phyloP scores from a whole-genome alignment of 1,140 invertebrate genomes.

The Drosophila obscura region DNA sequence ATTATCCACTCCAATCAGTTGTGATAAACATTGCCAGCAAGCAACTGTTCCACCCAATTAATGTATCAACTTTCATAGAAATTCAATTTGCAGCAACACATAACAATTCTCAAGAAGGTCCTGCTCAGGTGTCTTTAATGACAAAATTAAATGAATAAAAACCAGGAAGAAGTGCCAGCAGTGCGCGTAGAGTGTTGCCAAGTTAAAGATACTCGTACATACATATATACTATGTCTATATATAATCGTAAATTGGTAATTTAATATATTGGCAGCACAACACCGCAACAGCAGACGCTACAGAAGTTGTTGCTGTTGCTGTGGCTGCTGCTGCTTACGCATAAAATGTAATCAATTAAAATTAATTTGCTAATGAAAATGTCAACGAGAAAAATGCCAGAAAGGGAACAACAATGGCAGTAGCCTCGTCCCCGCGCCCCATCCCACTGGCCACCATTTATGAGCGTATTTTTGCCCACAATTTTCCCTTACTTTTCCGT shows the following conservation, averaged over 20 bases:
- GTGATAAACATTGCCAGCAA: too few species aligned
- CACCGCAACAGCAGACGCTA: not conserved
- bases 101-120: too few species aligned
- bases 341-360: slow-evolving; percentile 77
- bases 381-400: slow-evolving; percentile 51
- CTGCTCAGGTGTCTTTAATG: too few species aligned
- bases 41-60: too few species aligned
- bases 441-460: slow-evolving; percentile 40
- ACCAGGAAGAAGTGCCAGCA: too few species aligned
- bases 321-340: slow-evolving; percentile 53
- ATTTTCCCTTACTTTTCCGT: slow-evolving; percentile 10
- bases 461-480: slow-evolving; percentile 31
- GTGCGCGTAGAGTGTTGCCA: too few species aligned
- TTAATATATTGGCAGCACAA: slow-evolving; percentile 57
- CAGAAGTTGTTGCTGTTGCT: slow-evolving; percentile 13
- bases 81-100: too few species aligned
- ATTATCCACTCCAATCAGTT: too few species aligned
- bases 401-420: slow-evolving; percentile 42
- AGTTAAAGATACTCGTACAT: too few species aligned
- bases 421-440: slow-evolving; percentile 5
- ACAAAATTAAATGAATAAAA: too few species aligned
- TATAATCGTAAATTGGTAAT: slow-evolving; percentile 71
- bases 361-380: slow-evolving; percentile 77
- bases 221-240: slow-evolving; percentile 29
- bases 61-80: too few species aligned